Evolutionary conservation across 2,113 vertebrate genomes (phyloP), one percentile per base, ranked within the genome.

Genomic region (Mirounga angustirostris): DNA sequence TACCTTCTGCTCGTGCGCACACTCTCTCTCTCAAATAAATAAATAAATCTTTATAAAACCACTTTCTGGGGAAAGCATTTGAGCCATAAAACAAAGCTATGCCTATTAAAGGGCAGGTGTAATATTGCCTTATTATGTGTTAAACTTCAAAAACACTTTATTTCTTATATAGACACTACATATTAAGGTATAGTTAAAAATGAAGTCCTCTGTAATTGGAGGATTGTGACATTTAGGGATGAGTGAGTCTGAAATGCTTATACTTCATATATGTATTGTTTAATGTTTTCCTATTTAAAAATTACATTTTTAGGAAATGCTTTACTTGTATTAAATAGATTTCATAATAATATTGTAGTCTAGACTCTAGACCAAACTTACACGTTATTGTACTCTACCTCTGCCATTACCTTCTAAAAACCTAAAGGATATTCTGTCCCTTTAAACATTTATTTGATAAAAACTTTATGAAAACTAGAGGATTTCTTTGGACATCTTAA

Each of bases 401-500:
- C 58, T 95, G 95, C 87, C 93, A 80, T 94, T 54, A 81, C 1
- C 89, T 97, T 97, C 86, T 97, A 89, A 74, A 94, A 98, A 97
- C 85, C 50, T 87, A 88, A 94, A 67, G 92, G 61, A 85, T 95
- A 96, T 78, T 84, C 93, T 92, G 97, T 97, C 21, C 26, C 18
- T 85, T 97, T 80, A 92, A 95, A 46, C 71, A 74, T 88, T 88
- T 58, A 69, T 85, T 59, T 61, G 30, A 71, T 79, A 21, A 59
- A 94, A 80, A 36, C 40, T 63, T 88, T 86, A 61, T 28, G 73
- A 81, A 74, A 97, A 84, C 50, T 83, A 97, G 91, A 96, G 24
- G 16, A 94, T 84, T 85, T 30, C 78, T 97, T 97, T 95, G 67
- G 97, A 67, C 65, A 97, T 94, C 85, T 97, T 97, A 85, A 95